Base-by-base conservation (phyloP, 2,797 vertebrate species). In the Pelobates cultripes region DNA sequence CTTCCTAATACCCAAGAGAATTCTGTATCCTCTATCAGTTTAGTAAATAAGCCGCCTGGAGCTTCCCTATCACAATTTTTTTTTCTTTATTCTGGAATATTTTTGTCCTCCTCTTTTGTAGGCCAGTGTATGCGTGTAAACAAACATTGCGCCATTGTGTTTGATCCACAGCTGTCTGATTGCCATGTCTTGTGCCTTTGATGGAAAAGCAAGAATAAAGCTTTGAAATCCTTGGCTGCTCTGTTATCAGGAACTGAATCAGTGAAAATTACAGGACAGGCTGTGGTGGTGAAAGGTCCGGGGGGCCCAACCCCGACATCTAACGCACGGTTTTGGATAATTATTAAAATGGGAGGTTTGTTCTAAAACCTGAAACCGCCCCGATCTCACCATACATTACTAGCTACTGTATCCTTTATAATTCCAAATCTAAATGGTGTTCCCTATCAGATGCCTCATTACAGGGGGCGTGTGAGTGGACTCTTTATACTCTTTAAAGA, bases 241-340 rank as follows among this genome's bases (percentile, higher is more conserved):
- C 53, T 60, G 51, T 77, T 82, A 82, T 82, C 80, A 53, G 40
- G 17, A 70, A 15, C 17, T 64, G 17, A 45, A 64, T 42, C 44
- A 28, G 43, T 64, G 3, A 64, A 81, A 28, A 76, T 76, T 55
- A 81, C 73, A 76, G 73, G 43, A 71, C 44, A 64, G 47, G 73
- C 45, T 47, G 60, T 14, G 64, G 28, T 28, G 73, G 4, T 75
- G 79, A 80, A 63, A 63, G 43, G 43, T 4, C 4, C 43, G 13
- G 47, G 15, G 45, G 61, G 43, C 7, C 44, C 60, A 41, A 13
- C 28, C 5, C 5, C 5, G 47, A 10, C 47, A 51, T 51, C 47
- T 51, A 10, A 51, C 70, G 13, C 79, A 44, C 80, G 53, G 60
- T 70, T 69, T 8, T 15, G 69, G 61, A 44, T 17, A 44, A 43